Evolutionary conservation across 2,888 invertebrate genomes (phyloP).

Genomic region (Hydriomena furcata): DNA sequence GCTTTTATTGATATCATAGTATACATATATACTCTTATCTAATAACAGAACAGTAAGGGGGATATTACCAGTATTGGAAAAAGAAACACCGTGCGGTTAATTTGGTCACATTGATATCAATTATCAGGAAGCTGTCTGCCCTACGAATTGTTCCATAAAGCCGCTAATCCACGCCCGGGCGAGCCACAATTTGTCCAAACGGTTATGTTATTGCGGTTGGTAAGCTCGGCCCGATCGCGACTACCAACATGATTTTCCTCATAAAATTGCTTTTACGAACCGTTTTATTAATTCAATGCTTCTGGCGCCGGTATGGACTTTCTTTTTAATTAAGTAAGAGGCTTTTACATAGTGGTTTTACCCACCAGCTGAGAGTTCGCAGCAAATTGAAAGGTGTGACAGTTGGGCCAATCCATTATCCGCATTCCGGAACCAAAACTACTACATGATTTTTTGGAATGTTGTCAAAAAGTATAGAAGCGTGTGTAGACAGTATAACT

Average conservation of each 20-base stretch:
- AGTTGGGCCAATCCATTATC: background rate
- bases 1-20: too few species aligned
- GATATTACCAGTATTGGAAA: slow-evolving; percentile 31
- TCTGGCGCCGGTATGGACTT: slow-evolving; percentile 16
- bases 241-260: slow-evolving; percentile 68
- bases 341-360: slow-evolving; percentile 8
- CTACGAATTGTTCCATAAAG: slow-evolving; percentile 76
- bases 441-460: too few species aligned
- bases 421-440: background rate
- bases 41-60: too few species aligned
- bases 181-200: slow-evolving; percentile 80
- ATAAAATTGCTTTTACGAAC: slow-evolving; percentile 58
- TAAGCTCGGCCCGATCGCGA: slow-evolving; percentile 59
- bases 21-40: too few species aligned
- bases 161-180: slow-evolving; percentile 74
- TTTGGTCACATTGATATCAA: slow-evolving; percentile 76
- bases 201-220: slow-evolving; percentile 81
- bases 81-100: slow-evolving; percentile 64
- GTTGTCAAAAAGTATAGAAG: too few species aligned
- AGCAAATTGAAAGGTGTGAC: background rate
- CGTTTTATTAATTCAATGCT: slow-evolving; percentile 49
- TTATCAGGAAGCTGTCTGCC: slow-evolving; percentile 68
- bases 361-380: background rate
- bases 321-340: slow-evolving; percentile 23
- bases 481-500: too few species aligned